These are phyloP conservation scores for Therioaphis trifolii DNA, from an alignment of 2,888 invertebrate genomes.

Conservation along the genomic window DNA sequence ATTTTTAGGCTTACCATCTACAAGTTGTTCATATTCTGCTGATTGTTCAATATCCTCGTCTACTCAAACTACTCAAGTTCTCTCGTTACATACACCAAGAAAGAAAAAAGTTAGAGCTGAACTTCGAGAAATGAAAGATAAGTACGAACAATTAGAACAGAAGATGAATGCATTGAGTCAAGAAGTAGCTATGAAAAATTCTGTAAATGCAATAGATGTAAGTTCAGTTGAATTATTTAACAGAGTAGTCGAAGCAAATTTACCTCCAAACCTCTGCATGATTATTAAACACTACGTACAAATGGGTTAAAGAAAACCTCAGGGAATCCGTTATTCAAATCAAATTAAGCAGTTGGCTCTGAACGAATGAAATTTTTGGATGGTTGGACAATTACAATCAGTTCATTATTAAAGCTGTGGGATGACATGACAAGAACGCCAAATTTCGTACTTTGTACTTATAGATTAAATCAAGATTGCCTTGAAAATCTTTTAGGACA, in stretches of 20 bases:
- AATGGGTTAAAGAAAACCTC: conserved; percentile 13
- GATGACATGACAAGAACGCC: too few species aligned
- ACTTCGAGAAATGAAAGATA: background rate
- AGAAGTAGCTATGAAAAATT: background rate
- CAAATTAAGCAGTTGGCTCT: conserved; percentile 7
- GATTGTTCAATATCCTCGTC: background rate
- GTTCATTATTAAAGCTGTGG: too few species aligned
- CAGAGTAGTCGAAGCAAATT: background rate
- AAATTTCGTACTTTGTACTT: too few species aligned
- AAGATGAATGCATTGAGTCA: too few species aligned
- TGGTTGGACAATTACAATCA: too few species aligned
- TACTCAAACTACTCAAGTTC: background rate
- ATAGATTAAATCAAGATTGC: too few species aligned
- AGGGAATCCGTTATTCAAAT: background rate
- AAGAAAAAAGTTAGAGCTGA: background rate
- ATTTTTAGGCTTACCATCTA: background rate
- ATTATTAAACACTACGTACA: background rate
- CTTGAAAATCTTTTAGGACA: too few species aligned
- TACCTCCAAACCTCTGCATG: background rate
- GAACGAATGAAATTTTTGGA: too few species aligned
- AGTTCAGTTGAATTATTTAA: background rate
- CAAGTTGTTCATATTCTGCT: background rate
- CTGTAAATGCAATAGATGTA: background rate
- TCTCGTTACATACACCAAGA: background rate
- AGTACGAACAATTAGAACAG: too few species aligned